Evolutionary conservation across 2,113 vertebrate species (phyloP).

Genomic region (Grammomys surdaster): DNA sequence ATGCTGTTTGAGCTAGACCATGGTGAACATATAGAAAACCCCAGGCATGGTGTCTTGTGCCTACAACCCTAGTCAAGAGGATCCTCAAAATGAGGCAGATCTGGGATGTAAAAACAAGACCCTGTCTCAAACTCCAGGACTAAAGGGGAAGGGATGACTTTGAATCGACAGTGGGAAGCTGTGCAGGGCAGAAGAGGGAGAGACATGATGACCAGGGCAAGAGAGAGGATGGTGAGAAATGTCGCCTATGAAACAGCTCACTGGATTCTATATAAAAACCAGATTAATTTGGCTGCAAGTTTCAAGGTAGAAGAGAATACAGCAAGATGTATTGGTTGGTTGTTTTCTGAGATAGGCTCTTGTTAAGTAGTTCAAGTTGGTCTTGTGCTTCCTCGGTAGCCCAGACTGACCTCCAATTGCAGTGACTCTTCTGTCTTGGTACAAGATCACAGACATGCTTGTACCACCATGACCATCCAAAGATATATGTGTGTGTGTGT

Average conservation of each 20-base stretch:
- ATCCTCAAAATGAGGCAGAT: neutral
- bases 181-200: neutral
- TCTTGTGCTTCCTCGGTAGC: neutral
- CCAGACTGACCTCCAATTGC: neutral
- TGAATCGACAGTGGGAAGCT: neutral
- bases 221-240: neutral
- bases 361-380: too few relatives aligned
- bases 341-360: neutral
- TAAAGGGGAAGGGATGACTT: neutral
- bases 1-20: neutral
- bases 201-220: neutral
- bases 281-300: neutral
- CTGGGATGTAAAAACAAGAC: neutral
- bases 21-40: neutral
- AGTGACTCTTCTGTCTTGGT: neutral
- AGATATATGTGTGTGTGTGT: neutral
- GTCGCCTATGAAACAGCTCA: neutral
- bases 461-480: neutral
- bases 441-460: neutral
- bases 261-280: neutral
- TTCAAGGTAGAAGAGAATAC: neutral
- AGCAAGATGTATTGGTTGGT: neutral
- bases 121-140: neutral
- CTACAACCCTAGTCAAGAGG: neutral
- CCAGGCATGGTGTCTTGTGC: neutral